phyloP scores from a whole-genome alignment of 2,797 vertebrate genomes.

The Paratrypauchen microcephalus region DNA sequence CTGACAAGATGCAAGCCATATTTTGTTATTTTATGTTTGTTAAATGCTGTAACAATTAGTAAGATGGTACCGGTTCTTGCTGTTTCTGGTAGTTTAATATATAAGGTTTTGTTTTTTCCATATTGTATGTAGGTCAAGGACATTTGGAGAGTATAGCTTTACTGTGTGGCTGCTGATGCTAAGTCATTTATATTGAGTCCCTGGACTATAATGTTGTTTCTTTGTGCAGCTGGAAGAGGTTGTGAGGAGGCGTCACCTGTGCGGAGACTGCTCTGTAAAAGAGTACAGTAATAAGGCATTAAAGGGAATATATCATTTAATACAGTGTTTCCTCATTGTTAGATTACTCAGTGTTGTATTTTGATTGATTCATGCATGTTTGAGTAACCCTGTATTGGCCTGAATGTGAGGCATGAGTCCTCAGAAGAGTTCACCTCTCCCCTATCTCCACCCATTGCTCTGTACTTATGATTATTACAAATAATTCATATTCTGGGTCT shows the following conservation, averaged over 20 bases:
- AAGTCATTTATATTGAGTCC: slow-evolving; percentile 36
- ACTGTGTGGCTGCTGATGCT: slow-evolving; percentile 12
- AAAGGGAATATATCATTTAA: too few species aligned
- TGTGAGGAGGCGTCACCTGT: slow-evolving; percentile 30
- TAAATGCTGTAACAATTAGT: background rate
- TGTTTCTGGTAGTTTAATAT: slow-evolving; percentile 3
- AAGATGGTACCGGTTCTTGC: background rate
- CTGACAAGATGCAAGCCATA: slow-evolving; percentile 5
- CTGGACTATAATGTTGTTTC: slow-evolving; percentile 25
- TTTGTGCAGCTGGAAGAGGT: slow-evolving; percentile 37
- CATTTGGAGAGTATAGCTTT: slow-evolving; percentile 21
- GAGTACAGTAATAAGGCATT: too few species aligned
- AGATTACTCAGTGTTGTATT: too few species aligned
- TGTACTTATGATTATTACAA: too few species aligned
- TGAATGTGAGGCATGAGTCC: too few species aligned
- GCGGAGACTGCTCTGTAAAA: slow-evolving; percentile 24
- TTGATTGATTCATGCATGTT: too few species aligned
- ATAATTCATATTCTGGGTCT: too few species aligned
- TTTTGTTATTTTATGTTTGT: slow-evolving; percentile 15
- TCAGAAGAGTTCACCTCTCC: too few species aligned
- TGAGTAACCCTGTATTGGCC: too few species aligned
- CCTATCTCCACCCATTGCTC: too few species aligned
- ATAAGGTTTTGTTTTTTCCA: slow-evolving; percentile 3
- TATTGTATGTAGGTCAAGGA: slow-evolving; percentile 14
- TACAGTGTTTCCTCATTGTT: too few species aligned